Percentiles rank a stretch among this genome's conserved stretches.
These are phyloP conservation scores for Orthonevra nobilis DNA, from an alignment of 2,888 invertebrate species.

Conservation along the genomic window DNA sequence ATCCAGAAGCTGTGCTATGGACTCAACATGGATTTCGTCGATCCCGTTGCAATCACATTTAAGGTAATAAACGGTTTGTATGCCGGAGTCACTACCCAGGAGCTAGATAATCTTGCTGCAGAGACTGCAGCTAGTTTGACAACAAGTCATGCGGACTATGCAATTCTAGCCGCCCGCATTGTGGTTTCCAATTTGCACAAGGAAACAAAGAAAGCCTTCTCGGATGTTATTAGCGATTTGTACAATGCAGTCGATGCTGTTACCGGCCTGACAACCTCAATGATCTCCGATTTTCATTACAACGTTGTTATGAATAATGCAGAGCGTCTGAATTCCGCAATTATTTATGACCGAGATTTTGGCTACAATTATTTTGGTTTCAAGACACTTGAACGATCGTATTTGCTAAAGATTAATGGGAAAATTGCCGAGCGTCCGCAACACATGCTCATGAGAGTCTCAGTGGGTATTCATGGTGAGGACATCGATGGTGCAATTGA, in stretches of 20 bases:
- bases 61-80: constrained; percentile 98
- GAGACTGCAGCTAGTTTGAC: constrained; percentile 99
- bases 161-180: constrained; percentile 91
- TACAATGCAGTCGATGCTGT: constrained; percentile 88
- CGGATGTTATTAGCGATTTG: constrained; percentile 95
- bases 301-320: constrained; percentile 91
- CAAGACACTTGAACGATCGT: constrained; percentile 97
- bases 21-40: constrained; percentile 96
- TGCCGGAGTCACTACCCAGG: constrained; percentile 97
- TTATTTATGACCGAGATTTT: constrained; percentile 98
- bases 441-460: constrained; percentile 98
- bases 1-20: constrained; percentile 97
- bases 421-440: constrained; percentile 98
- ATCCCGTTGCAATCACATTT: constrained; percentile 93
- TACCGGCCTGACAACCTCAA: constrained; percentile 87
- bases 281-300: constrained; percentile 92
- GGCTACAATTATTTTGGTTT: constrained; percentile 99
- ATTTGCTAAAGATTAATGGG: constrained; percentile 93
- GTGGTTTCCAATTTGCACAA: constrained; percentile 99
- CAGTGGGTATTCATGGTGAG: constrained; percentile 97
- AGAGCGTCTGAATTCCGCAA: constrained; percentile 95
- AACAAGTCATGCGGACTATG: constrained; percentile 98
- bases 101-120: constrained; percentile 98
- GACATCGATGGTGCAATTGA: constrained; percentile 96
- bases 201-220: constrained; percentile 96